These are phyloP conservation scores for Drosophila pegasa DNA, from an alignment of 2,888 invertebrate genomes.

Conservation along the genomic window DNA sequence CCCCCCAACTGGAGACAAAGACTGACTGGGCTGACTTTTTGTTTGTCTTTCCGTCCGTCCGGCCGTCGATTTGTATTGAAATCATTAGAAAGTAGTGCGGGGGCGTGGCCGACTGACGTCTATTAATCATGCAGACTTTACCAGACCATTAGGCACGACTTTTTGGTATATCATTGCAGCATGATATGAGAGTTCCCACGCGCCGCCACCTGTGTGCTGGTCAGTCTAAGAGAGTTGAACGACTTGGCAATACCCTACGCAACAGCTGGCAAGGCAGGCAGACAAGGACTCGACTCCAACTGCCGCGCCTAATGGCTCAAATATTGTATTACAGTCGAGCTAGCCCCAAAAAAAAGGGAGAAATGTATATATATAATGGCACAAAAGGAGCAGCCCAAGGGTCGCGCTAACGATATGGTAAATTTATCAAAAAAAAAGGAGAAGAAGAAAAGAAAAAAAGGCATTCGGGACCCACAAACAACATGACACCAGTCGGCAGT, in stretches of 20 bases:
- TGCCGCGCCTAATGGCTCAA: slow-evolving; percentile 75
- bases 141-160: slow-evolving; percentile 76
- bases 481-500: slow-evolving; percentile 59
- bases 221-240: slow-evolving; percentile 9
- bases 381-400: slow-evolving; percentile 52
- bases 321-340: slow-evolving; percentile 76
- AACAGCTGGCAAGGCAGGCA: no score
- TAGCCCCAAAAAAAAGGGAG: slow-evolving; percentile 6
- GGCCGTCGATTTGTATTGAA: slow-evolving; percentile 63
- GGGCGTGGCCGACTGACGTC: slow-evolving; percentile 67
- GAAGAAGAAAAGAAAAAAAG: slow-evolving; percentile 26
- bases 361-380: slow-evolving; percentile 26
- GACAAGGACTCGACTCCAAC: no score
- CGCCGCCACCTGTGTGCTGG: slow-evolving; percentile 7
- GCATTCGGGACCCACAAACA: slow-evolving; percentile 30
- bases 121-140: slow-evolving; percentile 79
- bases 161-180: slow-evolving; percentile 53
- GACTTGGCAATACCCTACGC: slow-evolving; percentile 22
- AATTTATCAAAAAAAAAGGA: slow-evolving; percentile 72
- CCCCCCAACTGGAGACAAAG: no score
- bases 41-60: neutral
- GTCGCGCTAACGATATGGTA: slow-evolving; percentile 79
- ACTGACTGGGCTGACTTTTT: no score
- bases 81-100: slow-evolving; percentile 60
- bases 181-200: slow-evolving; percentile 44